These are phyloP conservation scores for Cantharis lateralis DNA, from an alignment of 2,888 invertebrate genomes.

Conservation along the genomic window DNA sequence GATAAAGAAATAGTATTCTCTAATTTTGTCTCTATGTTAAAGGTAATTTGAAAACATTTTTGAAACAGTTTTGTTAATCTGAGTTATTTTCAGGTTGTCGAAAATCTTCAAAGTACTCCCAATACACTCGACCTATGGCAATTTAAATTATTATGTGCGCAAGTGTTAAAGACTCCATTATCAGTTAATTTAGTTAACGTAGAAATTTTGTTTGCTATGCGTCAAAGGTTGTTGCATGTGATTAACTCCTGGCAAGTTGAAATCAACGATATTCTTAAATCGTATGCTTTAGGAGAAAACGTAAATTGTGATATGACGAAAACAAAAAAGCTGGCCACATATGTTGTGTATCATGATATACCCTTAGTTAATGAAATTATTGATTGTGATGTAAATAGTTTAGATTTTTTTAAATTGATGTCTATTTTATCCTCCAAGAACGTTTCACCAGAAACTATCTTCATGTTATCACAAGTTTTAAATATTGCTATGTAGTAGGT, in stretches of 20 bases:
- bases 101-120: constrained; percentile 54
- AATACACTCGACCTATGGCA: constrained; percentile 73
- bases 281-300: constrained; percentile 58
- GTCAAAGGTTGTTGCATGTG: constrained; percentile 60
- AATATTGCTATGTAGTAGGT: not conserved
- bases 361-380: not conserved
- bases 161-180: constrained; percentile 51
- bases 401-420: constrained; percentile 41
- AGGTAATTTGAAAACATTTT: constrained; percentile 58
- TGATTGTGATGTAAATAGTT: constrained; percentile 42
- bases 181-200: constrained; percentile 61
- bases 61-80: not conserved
- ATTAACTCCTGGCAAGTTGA: constrained; percentile 63
- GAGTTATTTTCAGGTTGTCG: constrained; percentile 43
- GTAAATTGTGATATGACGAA: not conserved
- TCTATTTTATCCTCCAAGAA: constrained; percentile 20
- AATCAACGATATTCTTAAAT: constrained; percentile 56
- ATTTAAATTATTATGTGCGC: constrained; percentile 66
- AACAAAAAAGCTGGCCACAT: not conserved
- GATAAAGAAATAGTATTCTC: constrained; percentile 79
- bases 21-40: constrained; percentile 70
- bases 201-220: constrained; percentile 66
- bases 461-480: constrained; percentile 13
- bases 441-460: constrained; percentile 13
- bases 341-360: not conserved